These are phyloP conservation scores for Druon quercuslanigerum DNA, from an alignment of 1,140 invertebrate genomes.

Conservation along the genomic window DNA sequence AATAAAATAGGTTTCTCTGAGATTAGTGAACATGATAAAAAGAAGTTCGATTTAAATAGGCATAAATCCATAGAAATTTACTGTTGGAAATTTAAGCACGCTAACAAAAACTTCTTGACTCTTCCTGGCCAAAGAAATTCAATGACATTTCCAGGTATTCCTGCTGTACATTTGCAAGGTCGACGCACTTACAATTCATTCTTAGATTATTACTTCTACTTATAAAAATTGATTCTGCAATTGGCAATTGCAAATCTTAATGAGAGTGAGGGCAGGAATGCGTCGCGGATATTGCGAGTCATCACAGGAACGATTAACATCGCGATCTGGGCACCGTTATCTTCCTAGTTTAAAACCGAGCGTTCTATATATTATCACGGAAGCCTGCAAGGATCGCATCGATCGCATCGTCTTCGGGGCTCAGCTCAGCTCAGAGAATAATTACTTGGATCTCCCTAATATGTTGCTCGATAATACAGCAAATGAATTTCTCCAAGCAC, in stretches of 20 bases:
- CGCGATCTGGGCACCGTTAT: conserved; percentile 17
- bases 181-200: too few species aligned
- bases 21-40: too few species aligned
- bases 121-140: too few species aligned
- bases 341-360: conserved; percentile 14
- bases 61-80: too few species aligned
- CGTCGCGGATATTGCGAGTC: conserved; percentile 25
- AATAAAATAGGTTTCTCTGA: too few species aligned
- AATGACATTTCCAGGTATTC: too few species aligned
- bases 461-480: conserved; percentile 14
- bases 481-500: conserved; percentile 23
- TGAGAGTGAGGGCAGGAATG: conserved; percentile 13
- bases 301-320: conserved; percentile 13
- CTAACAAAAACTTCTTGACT: too few species aligned
- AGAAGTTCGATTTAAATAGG: too few species aligned
- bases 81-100: too few species aligned
- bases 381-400: not conserved
- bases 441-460: not conserved
- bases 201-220: too few species aligned
- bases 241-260: not conserved
- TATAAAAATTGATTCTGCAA: too few species aligned
- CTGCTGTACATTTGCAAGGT: too few species aligned
- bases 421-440: not conserved
- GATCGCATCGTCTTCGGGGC: not conserved
- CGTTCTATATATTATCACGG: conserved; percentile 28